phyloP scores from a whole-genome alignment of 2,888 invertebrate species.

The Drosophila anomalata region DNA sequence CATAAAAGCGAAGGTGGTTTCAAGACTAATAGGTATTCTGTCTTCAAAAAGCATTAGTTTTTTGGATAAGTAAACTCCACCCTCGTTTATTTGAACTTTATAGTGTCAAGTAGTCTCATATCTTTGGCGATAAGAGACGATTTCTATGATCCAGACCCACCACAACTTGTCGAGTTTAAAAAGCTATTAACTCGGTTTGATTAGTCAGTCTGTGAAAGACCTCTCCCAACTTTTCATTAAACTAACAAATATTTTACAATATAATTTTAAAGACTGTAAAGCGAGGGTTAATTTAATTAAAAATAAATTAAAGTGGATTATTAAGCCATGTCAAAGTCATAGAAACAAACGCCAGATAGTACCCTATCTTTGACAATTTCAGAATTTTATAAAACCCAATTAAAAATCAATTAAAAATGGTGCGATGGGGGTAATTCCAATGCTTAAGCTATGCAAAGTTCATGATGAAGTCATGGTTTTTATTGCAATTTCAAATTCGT shows the following conservation, averaged over 20 bases:
- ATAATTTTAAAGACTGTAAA: too few relatives aligned
- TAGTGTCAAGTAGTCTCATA: constrained; percentile 5
- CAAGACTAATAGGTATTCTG: neutral
- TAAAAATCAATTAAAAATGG: neutral
- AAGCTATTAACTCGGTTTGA: neutral
- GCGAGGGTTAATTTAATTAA: too few relatives aligned
- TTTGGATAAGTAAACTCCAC: neutral
- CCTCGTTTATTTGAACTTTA: neutral
- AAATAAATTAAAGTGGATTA: neutral
- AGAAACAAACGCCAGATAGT: neutral
- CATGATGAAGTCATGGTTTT: neutral
- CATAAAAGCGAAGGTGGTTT: neutral
- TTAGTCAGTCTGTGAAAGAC: neutral
- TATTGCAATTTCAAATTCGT: neutral
- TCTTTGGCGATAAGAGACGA: constrained; percentile 4
- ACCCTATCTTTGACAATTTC: neutral
- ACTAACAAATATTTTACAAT: too few relatives aligned
- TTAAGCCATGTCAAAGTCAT: neutral
- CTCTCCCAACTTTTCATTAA: neutral
- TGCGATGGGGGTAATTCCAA: neutral
- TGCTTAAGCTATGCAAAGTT: neutral
- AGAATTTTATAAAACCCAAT: neutral
- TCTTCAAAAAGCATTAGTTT: neutral
- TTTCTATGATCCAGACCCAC: constrained; percentile 18
- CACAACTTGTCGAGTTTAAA: neutral